Evolutionary conservation across 1,140 invertebrate genomes (phyloP).

Genomic region (Catajapyx aquilonaris): DNA sequence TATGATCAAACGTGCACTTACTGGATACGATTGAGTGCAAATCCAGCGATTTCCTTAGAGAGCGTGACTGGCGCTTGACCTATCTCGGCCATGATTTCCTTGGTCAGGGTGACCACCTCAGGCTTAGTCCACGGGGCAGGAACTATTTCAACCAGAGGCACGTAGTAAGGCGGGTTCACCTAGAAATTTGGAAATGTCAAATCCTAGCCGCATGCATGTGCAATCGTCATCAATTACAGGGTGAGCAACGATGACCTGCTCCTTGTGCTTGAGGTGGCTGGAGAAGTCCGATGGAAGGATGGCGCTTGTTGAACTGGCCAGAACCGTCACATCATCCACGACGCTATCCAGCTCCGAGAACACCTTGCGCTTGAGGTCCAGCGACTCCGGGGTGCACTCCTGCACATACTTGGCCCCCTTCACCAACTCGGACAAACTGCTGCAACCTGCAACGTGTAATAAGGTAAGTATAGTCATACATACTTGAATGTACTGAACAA

Average conservation of each 20-base stretch:
- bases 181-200: too few species aligned
- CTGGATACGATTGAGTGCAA: slow-evolving; percentile 85
- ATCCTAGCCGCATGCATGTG: slow-evolving; percentile 5
- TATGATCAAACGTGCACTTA: too few species aligned
- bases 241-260: slow-evolving; percentile 61
- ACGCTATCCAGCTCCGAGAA: slow-evolving; percentile 55
- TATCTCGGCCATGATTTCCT: slow-evolving; percentile 62
- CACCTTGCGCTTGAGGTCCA: slow-evolving; percentile 64
- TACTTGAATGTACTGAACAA: too few species aligned
- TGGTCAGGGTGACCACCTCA: slow-evolving; percentile 40
- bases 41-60: slow-evolving; percentile 70
- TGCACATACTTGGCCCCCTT: slow-evolving; percentile 55
- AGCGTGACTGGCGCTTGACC: slow-evolving; percentile 76
- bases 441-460: slow-evolving; percentile 28
- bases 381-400: slow-evolving; percentile 79
- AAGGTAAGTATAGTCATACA: too few species aligned
- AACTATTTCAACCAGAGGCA: slow-evolving; percentile 81
- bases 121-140: slow-evolving; percentile 73
- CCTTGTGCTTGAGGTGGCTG: slow-evolving; percentile 50
- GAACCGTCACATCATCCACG: slow-evolving; percentile 34
- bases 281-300: slow-evolving; percentile 69
- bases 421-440: slow-evolving; percentile 36
- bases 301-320: slow-evolving; percentile 81
- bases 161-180: slow-evolving; percentile 90
- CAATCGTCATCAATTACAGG: slow-evolving; percentile 38